Evolutionary conservation across 2,113 vertebrate genomes (phyloP).

Genomic region (Genyomyrus donnyi): DNA sequence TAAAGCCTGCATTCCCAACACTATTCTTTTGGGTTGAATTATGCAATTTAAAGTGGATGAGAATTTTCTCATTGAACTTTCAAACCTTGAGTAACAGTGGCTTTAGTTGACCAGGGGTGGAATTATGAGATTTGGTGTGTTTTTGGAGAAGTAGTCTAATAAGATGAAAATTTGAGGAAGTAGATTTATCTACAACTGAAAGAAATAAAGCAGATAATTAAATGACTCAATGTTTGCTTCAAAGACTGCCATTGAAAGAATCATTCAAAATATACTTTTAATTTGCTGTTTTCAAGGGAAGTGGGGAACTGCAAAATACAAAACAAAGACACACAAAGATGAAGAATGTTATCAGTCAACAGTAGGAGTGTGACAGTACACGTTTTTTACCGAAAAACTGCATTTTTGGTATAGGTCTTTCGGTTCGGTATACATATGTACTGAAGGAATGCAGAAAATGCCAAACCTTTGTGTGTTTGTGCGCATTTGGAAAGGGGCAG

Average conservation of each 20-base stretch:
- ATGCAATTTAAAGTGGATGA: constrained; percentile 40
- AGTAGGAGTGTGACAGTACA: too few species aligned
- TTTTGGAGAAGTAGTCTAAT: neutral
- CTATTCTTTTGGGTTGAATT: constrained; percentile 43
- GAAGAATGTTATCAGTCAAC: neutral
- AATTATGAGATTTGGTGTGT: neutral
- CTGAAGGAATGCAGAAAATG: too few species aligned
- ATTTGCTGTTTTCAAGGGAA: neutral
- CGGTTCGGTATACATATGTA: too few species aligned
- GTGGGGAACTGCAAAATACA: neutral
- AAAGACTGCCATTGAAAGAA: neutral
- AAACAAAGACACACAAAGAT: neutral
- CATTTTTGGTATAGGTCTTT: too few species aligned
- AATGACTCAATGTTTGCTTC: neutral
- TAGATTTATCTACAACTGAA: neutral
- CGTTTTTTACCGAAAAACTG: too few species aligned
- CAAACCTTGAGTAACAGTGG: constrained; percentile 18
- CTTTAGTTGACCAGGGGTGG: neutral
- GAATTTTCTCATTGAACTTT: constrained; percentile 24
- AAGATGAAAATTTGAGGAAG: neutral
- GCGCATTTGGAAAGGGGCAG: too few species aligned
- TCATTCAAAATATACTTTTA: neutral
- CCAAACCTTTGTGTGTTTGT: too few species aligned
- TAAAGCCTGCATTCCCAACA: constrained; percentile 33
- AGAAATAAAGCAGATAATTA: neutral